Conservation (phyloP, 1,140 invertebrate genomes). For the Drosophila lacteicornis region DNA sequence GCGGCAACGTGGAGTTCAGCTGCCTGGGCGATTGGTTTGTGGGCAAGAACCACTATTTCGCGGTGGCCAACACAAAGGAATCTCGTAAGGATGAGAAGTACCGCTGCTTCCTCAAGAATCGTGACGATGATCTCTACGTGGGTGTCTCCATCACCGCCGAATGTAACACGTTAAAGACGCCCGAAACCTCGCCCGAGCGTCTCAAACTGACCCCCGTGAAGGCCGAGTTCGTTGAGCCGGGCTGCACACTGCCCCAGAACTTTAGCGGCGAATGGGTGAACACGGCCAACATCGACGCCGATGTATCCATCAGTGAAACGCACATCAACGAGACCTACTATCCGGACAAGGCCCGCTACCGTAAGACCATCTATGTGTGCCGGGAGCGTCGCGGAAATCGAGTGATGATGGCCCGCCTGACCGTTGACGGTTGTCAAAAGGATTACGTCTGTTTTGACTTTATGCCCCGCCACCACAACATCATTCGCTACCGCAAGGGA, state of each 20-base stretch:
- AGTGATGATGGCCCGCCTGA: constrained; percentile 97
- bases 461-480: constrained; percentile 96
- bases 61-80: constrained; percentile 97
- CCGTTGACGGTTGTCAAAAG: constrained; percentile 98
- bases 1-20: constrained; percentile 96
- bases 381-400: constrained; percentile 94
- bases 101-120: constrained; percentile 96
- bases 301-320: constrained; percentile 97
- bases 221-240: constrained; percentile 94
- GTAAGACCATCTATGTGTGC: constrained; percentile 97
- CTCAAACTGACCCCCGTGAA: constrained; percentile 93
- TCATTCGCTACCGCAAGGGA: constrained; percentile 96
- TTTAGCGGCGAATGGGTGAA: constrained; percentile 98
- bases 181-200: constrained; percentile 96
- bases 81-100: constrained; percentile 97
- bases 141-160: constrained; percentile 96
- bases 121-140: constrained; percentile 96
- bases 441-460: constrained; percentile 99
- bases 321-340: constrained; percentile 98
- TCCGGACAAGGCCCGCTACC: constrained; percentile 94
- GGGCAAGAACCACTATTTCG: constrained; percentile 97
- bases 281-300: constrained; percentile 97
- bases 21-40: constrained; percentile 98
- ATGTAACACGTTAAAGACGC: constrained; percentile 95
- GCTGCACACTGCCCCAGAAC: constrained; percentile 96